Percentiles rank a stretch among this genome's conserved stretches.
Conservation (phyloP, 2,113 vertebrate genomes). For the Megaptera novaeangliae region DNA sequence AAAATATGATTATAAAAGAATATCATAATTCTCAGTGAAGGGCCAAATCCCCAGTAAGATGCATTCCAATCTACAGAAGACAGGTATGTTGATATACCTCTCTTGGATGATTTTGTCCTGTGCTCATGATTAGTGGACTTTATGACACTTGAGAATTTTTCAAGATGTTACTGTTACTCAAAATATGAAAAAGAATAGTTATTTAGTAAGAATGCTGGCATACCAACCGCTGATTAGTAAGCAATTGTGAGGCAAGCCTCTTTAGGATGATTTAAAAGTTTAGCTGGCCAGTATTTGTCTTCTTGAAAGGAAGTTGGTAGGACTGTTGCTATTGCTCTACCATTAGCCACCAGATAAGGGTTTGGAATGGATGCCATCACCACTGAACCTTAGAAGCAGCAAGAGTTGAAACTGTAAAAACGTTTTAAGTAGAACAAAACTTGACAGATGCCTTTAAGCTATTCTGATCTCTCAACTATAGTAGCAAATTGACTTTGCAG, state of each 20-base stretch:
- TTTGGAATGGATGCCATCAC: not conserved
- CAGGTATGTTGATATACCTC: not conserved
- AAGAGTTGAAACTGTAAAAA: not conserved
- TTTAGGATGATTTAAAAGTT: not conserved
- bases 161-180: not conserved
- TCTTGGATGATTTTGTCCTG: not conserved
- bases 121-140: not conserved
- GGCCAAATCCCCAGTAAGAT: accelerated
- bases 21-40: not conserved
- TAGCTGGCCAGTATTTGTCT: not conserved
- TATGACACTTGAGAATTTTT: not conserved
- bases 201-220: not conserved
- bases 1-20: not conserved
- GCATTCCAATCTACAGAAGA: not conserved
- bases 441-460: not conserved
- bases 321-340: not conserved
- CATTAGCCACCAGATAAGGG: not conserved
- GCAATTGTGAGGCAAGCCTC: not conserved
- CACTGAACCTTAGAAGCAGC: not conserved
- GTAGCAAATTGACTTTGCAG: not conserved
- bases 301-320: not conserved
- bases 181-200: not conserved
- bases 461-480: not conserved
- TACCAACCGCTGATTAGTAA: not conserved
- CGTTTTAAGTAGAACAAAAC: not conserved